Base-by-base conservation (phyloP, 2,113 vertebrate species). In the Pseudorasbora parva region DNA sequence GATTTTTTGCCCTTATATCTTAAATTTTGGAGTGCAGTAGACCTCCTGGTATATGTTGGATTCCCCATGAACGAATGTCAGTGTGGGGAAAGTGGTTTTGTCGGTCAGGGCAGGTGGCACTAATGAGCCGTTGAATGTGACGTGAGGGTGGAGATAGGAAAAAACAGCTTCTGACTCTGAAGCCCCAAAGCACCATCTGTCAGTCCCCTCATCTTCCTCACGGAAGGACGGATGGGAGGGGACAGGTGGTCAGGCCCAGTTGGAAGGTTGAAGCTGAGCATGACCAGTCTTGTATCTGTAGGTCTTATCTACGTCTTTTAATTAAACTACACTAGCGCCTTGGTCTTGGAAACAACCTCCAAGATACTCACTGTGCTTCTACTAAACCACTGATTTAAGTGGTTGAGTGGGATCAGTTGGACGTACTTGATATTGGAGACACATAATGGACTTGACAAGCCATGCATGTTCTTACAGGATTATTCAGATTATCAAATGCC, bases 141-240 rank as follows among this genome's bases (percentile, higher is more conserved):
- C 87, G 84, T 88, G 89, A 87, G 77, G 85, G 84, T 91, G 87
- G 87, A 86, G 84, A 88, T 87, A 90, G 89, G 89, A 91, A 86
- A 83, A 88, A 89, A 78, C 88, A 83, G 88, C 85, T 87, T 66
- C 88, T 88, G 87, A 88, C 83, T 90, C 76, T 89, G 62, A 82
- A 91, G 60, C 89, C 90, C 90, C 85, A 81, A 88, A 86, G 72
- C 89, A 89, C 94, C 94, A 94, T 94, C 93, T 94, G 93, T 92
- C 89, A 87, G 45, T 71, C 41, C 76, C 85, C 84, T 84, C 82
- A 88, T 84, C 88, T 84, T 21, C 71, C 41, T 57, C 73, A 57
- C 86, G 84, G 87, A 87, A 84, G 89, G 89, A 91, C 93, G 93
- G 92, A 92, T 94, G 93, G 93, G 66, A 69, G 89, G 91, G 92